These are phyloP conservation scores for Volucella zonaria DNA, from an alignment of 2,888 invertebrate genomes.

Conservation along the genomic window DNA sequence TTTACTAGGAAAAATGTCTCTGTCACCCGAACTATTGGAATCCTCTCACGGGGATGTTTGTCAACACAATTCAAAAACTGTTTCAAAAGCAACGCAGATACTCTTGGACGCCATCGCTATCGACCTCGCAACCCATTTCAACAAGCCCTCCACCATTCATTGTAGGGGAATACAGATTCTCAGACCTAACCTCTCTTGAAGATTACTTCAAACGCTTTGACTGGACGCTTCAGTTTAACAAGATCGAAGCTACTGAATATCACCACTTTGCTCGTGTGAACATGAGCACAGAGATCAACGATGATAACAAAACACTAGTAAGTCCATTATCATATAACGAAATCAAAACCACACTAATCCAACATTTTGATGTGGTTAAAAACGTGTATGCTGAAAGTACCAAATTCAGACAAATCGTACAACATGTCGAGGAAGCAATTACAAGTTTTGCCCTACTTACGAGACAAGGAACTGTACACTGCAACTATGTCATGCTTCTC, in stretches of 20 bases:
- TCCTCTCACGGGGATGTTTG: slow-evolving; percentile 2
- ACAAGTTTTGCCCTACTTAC: slow-evolving; percentile 8
- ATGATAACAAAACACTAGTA: slow-evolving; percentile 43
- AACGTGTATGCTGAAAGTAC: slow-evolving; percentile 4
- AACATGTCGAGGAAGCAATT: slow-evolving; percentile 9
- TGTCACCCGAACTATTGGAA: slow-evolving; percentile 1
- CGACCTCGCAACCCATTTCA: background rate
- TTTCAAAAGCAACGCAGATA: background rate
- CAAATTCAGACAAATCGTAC: slow-evolving; percentile 12
- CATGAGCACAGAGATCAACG: slow-evolving; percentile 63
- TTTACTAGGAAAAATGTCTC: background rate
- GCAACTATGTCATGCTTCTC: slow-evolving; percentile 29
- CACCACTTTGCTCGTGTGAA: slow-evolving; percentile 55
- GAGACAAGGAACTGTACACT: slow-evolving; percentile 23
- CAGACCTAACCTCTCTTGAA: slow-evolving; percentile 21
- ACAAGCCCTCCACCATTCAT: slow-evolving; percentile 8
- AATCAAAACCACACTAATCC: slow-evolving; percentile 7
- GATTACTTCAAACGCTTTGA: slow-evolving; percentile 63
- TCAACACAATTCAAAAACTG: no score
- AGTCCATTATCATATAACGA: slow-evolving; percentile 36
- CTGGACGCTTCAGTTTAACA: slow-evolving; percentile 55
- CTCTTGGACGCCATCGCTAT: background rate
- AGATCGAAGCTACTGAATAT: slow-evolving; percentile 24
- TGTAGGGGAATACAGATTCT: slow-evolving; percentile 22
- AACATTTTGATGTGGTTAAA: slow-evolving; percentile 4